Conservation (phyloP, 2,797 vertebrate species). For the Sebastes iracundus region DNA sequence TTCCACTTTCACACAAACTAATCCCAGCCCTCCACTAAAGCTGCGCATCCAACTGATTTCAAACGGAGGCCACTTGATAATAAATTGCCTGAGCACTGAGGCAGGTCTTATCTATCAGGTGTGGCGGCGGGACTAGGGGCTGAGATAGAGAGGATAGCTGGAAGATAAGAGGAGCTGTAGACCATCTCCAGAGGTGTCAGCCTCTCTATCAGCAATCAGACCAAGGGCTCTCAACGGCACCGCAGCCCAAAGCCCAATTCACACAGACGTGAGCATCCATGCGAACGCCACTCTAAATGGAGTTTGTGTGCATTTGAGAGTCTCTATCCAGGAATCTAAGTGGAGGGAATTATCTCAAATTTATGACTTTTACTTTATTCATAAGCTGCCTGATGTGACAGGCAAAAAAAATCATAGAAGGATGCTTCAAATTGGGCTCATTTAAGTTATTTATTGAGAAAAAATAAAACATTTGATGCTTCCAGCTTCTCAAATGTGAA, state of each 20-base stretch:
- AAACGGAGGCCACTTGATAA: slow-evolving; percentile 31
- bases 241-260: neutral
- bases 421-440: neutral
- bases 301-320: slow-evolving; percentile 2
- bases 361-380: neutral
- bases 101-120: slow-evolving; percentile 23
- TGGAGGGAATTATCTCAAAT: slow-evolving; percentile 7
- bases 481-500: neutral
- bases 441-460: neutral
- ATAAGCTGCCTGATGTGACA: neutral
- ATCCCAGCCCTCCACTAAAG: neutral
- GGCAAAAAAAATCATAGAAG: neutral
- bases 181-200: slow-evolving; percentile 8
- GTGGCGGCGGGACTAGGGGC: neutral
- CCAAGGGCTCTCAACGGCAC: neutral
- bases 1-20: neutral
- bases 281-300: slow-evolving; percentile 13
- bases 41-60: slow-evolving; percentile 5
- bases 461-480: neutral
- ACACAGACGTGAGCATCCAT: slow-evolving; percentile 26
- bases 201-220: slow-evolving; percentile 23
- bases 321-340: neutral
- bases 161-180: slow-evolving; percentile 17
- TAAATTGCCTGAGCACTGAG: slow-evolving; percentile 25
- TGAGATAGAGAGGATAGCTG: neutral